phyloP scores from a whole-genome alignment of 2,888 invertebrate genomes.

The Gerris lacustris region DNA sequence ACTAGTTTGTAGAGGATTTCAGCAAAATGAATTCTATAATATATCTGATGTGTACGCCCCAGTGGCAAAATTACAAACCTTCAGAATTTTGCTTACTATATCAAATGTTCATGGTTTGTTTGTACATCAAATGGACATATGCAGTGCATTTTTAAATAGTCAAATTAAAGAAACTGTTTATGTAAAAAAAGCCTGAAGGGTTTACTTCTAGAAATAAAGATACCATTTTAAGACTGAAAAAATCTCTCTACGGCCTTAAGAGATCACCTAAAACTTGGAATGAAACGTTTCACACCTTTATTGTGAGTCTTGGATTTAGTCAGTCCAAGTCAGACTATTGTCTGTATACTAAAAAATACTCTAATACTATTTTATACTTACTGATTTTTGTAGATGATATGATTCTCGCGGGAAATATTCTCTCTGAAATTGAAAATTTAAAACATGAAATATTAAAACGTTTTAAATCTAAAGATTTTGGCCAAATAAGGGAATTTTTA shows the following conservation, averaged over 20 bases:
- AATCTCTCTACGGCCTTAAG: neutral
- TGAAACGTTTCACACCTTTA: neutral
- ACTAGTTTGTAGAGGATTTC: neutral
- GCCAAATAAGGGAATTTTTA: neutral
- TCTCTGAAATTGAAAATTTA: neutral
- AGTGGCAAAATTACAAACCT: neutral
- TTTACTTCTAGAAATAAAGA: neutral
- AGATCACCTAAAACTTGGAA: neutral
- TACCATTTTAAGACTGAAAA: neutral
- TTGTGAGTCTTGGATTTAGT: neutral
- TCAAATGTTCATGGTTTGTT: neutral
- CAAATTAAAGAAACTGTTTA: neutral
- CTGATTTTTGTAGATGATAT: neutral
- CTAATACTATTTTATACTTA: neutral
- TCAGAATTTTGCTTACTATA: neutral
- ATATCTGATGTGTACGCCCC: neutral
- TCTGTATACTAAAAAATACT: neutral
- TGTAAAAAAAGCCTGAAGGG: neutral
- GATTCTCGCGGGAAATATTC: neutral
- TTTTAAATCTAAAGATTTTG: neutral
- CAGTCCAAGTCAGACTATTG: neutral
- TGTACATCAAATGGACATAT: neutral
- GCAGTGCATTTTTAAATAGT: neutral
- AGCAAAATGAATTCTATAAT: neutral
- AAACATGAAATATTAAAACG: neutral